These are phyloP conservation scores for Bombus consobrinus DNA, from an alignment of 1,140 invertebrate species.

Conservation along the genomic window DNA sequence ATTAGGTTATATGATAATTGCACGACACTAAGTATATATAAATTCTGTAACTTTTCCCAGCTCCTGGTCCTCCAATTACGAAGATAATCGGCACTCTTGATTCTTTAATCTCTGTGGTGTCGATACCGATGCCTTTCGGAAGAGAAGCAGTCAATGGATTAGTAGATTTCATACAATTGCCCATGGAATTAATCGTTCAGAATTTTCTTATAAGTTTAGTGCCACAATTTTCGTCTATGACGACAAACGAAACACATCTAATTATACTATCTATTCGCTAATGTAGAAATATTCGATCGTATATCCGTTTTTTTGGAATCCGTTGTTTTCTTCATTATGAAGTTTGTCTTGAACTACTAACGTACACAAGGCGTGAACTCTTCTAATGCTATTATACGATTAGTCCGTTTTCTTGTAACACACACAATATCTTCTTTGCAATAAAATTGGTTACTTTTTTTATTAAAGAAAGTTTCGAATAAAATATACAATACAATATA, in stretches of 20 bases:
- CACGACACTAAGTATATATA: neutral
- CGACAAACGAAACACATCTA: neutral
- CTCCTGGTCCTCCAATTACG: conserved; percentile 63
- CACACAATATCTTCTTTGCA: neutral
- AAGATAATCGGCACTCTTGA: conserved; percentile 63
- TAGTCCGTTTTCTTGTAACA: neutral
- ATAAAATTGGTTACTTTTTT: neutral
- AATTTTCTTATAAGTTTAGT: neutral
- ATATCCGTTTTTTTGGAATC: neutral
- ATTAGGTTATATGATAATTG: neutral
- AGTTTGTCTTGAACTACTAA: neutral
- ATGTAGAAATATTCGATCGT: neutral
- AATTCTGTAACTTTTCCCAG: conserved; percentile 57
- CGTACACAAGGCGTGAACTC: neutral
- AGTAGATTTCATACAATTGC: conserved; percentile 58
- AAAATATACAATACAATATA: neutral
- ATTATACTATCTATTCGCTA: neutral
- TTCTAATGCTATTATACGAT: neutral
- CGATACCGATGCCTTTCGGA: conserved; percentile 20
- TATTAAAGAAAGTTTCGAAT: too few relatives aligned
- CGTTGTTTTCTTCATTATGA: neutral
- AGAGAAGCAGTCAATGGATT: conserved; percentile 21
- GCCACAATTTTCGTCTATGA: neutral
- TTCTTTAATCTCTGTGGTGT: conserved; percentile 38
- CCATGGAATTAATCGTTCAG: conserved; percentile 54